phyloP scores from a whole-genome alignment of 2,797 vertebrate genomes.

The Neostethus bicornis region DNA sequence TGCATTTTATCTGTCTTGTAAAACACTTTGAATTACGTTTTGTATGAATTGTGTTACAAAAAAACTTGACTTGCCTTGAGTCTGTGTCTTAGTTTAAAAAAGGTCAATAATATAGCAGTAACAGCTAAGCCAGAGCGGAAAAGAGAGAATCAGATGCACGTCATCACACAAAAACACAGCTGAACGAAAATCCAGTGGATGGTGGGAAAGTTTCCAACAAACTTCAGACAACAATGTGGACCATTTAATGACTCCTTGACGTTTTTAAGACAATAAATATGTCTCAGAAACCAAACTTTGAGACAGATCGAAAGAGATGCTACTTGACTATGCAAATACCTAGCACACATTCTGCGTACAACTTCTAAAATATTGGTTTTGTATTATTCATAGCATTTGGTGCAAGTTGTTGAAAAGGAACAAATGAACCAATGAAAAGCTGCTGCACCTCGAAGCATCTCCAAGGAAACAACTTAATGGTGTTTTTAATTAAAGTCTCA shows the following conservation, averaged over 20 bases:
- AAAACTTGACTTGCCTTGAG: no score
- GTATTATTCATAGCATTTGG: not conserved
- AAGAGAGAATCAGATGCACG: no score
- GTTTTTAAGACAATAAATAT: not conserved
- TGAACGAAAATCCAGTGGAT: slow-evolving; percentile 3
- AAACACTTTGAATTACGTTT: no score
- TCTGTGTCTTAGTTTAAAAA: slow-evolving; percentile 10
- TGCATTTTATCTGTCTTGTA: no score
- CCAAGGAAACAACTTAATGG: slow-evolving; percentile 39
- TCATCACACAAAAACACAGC: not conserved
- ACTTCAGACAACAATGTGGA: not conserved
- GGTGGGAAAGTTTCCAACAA: not conserved
- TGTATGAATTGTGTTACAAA: no score
- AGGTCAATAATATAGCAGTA: slow-evolving; percentile 4
- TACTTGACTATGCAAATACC: not conserved
- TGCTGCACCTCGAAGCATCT: slow-evolving; percentile 17
- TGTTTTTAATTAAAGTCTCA: slow-evolving; percentile 39
- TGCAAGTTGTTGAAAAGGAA: slow-evolving; percentile 4
- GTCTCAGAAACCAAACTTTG: not conserved
- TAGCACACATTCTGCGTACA: not conserved
- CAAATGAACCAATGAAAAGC: slow-evolving; percentile 32
- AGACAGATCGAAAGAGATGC: not conserved
- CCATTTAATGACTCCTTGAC: not conserved
- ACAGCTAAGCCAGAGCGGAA: no score
- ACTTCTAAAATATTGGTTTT: not conserved